Conservation (phyloP, 2,113 vertebrate species). For the Gymnobelideus leadbeateri region DNA sequence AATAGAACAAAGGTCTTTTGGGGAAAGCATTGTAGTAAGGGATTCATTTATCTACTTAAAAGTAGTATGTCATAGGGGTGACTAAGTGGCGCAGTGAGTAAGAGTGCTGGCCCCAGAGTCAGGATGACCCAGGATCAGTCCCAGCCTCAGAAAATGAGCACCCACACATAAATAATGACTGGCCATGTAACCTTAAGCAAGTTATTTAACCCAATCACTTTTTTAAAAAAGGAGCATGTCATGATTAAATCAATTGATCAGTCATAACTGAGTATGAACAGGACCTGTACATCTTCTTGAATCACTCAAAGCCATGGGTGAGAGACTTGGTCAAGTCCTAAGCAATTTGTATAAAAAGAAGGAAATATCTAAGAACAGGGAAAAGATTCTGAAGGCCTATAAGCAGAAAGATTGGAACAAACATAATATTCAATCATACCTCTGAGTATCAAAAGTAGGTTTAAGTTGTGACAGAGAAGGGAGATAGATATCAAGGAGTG, state of each 20-base stretch:
- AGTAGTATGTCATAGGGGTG: neutral
- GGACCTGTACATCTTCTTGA: neutral
- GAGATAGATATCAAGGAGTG: neutral
- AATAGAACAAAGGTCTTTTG: constrained; percentile 33
- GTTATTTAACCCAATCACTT: too few species aligned
- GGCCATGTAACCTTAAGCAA: too few species aligned
- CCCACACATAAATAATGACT: too few species aligned
- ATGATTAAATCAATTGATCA: neutral
- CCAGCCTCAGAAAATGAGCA: too few species aligned
- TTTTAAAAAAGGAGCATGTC: too few species aligned
- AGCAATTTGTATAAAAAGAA: neutral
- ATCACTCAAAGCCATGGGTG: neutral
- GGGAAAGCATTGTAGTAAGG: neutral
- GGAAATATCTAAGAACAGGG: neutral
- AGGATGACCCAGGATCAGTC: too few species aligned
- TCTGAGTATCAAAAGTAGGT: neutral
- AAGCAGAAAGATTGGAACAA: neutral
- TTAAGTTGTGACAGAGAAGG: neutral
- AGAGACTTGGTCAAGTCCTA: neutral
- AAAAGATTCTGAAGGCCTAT: neutral
- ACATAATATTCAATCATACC: neutral
- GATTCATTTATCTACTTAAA: neutral
- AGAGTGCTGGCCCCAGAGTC: too few species aligned
- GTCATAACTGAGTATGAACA: neutral
- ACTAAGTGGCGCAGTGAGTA: too few species aligned